Evolutionary conservation across 1,140 invertebrate genomes (phyloP).

Genomic region (Macrosteles quadrilineatus): DNA sequence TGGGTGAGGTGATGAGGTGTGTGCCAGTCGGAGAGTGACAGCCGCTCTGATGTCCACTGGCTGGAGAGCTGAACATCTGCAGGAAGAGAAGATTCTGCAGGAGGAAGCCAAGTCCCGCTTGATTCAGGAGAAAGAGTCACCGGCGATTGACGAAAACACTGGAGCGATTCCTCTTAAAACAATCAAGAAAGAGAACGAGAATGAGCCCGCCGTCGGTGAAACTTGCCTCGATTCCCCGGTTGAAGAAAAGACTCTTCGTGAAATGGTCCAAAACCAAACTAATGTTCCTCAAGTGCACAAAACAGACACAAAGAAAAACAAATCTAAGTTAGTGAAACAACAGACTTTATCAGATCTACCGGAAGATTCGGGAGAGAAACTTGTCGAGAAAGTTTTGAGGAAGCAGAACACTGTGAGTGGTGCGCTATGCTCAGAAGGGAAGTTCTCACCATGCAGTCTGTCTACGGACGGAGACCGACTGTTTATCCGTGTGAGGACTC

Average conservation of each 20-base stretch:
- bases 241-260: not conserved
- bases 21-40: not conserved
- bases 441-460: not conserved
- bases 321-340: not conserved
- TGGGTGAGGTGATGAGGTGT: not conserved
- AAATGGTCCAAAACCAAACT: not conserved
- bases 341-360: not conserved
- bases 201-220: not conserved
- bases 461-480: not conserved
- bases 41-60: conserved; percentile 17
- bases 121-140: conserved; percentile 4
- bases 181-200: not conserved
- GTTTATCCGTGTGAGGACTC: conserved; percentile 6
- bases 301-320: conserved; percentile 1
- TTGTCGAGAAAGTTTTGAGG: not conserved
- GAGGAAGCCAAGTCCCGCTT: conserved; percentile 1
- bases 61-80: conserved; percentile 4
- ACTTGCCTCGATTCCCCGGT: not conserved
- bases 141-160: not conserved
- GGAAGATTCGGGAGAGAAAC: not conserved
- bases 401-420: conserved; percentile 20
- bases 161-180: not conserved
- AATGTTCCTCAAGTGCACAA: conserved; percentile 22
- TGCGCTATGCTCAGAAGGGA: not conserved
- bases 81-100: conserved; percentile 22